Percentiles rank a stretch among this genome's conserved stretches.
phyloP scores from a whole-genome alignment of 2,888 invertebrate genomes.

The Flexamia atlantica region DNA sequence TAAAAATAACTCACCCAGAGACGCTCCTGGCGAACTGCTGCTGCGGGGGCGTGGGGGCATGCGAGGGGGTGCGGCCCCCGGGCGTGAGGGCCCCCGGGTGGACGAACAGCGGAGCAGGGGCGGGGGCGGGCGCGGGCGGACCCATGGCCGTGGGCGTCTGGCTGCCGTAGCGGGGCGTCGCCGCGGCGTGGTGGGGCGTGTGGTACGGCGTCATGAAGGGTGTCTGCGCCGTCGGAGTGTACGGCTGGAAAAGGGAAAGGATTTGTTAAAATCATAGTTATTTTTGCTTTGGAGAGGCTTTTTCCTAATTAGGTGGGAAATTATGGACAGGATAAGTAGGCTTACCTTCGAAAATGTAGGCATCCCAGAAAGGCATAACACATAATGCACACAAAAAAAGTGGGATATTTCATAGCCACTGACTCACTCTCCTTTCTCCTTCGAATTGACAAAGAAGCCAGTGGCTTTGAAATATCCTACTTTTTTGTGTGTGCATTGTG shows the following conservation, averaged over 20 bases:
- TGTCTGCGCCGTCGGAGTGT: slow-evolving; percentile 95
- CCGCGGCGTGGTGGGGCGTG: slow-evolving; percentile 81
- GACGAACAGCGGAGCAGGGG: slow-evolving; percentile 77
- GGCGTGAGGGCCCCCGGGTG: slow-evolving; percentile 78
- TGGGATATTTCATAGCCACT: too few species aligned
- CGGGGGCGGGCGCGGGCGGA: slow-evolving; percentile 75
- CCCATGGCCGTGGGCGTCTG: slow-evolving; percentile 68
- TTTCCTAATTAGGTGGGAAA: too few species aligned
- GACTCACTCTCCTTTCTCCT: too few species aligned
- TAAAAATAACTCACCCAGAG: slow-evolving; percentile 51
- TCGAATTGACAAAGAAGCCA: too few species aligned
- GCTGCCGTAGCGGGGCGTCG: slow-evolving; percentile 81
- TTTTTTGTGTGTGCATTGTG: too few species aligned
- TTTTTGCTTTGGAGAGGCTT: too few species aligned
- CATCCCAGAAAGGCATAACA: too few species aligned
- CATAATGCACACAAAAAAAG: too few species aligned
- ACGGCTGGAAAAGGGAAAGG: slow-evolving; percentile 80
- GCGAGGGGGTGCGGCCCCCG: slow-evolving; percentile 72
- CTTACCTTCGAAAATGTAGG: too few species aligned
- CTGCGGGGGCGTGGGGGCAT: slow-evolving; percentile 73
- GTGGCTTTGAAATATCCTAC: too few species aligned
- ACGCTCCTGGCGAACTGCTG: slow-evolving; percentile 64
- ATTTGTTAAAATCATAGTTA: too few species aligned
- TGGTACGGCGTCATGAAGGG: slow-evolving; percentile 96
- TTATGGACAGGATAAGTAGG: too few species aligned